A percentile compares a stretch with the other conserved stretches of the same genome.
These are phyloP conservation scores for Catharus ustulatus DNA, from an alignment of 2,797 vertebrate genomes.

Conservation along the genomic window DNA sequence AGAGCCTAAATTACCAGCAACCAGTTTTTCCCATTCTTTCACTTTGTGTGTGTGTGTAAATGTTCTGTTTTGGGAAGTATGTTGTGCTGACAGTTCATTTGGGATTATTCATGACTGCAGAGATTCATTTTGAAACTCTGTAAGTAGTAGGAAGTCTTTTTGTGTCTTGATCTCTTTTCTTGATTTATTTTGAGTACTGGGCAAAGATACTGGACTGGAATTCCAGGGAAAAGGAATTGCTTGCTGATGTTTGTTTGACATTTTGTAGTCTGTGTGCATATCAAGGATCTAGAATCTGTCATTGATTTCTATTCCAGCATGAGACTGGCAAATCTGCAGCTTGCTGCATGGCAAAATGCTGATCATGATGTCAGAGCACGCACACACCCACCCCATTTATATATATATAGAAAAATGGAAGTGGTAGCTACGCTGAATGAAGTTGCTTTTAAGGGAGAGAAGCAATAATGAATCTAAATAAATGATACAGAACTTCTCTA, in stretches of 20 bases:
- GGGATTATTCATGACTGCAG: not conserved
- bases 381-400: accelerated
- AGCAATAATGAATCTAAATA: not conserved
- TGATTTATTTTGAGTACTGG: not conserved
- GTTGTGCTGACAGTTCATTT: not conserved
- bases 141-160: not conserved
- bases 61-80: not conserved
- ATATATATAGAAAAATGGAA: not conserved
- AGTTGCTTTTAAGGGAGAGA: conserved; percentile 9
- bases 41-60: not conserved
- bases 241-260: not conserved
- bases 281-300: not conserved
- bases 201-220: not conserved
- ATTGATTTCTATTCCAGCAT: not conserved
- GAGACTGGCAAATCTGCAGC: not conserved
- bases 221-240: not conserved
- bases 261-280: not conserved
- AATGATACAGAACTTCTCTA: not conserved
- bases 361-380: not conserved
- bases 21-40: not conserved
- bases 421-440: not conserved
- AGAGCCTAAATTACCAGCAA: not conserved
- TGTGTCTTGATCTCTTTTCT: not conserved
- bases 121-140: not conserved
- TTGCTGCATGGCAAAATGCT: not conserved